A percentile compares a stretch with the other conserved stretches of the same genome.
phyloP scores from a whole-genome alignment of 2,113 vertebrate species.

The Bos javanicus region DNA sequence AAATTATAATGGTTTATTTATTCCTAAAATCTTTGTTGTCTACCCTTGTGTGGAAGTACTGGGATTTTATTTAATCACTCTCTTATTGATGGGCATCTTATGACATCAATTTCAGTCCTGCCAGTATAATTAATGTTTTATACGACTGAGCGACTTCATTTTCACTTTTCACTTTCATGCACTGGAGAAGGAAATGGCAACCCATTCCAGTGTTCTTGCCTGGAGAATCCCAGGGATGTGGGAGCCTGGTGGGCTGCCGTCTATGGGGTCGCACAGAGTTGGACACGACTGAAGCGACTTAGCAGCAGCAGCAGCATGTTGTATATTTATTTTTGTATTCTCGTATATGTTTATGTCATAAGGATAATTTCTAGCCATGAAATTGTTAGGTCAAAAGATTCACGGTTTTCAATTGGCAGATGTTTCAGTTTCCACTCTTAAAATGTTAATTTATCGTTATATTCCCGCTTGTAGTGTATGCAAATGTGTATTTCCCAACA shows the following conservation, averaged over 20 bases:
- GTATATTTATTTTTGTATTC: neutral
- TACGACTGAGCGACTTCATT: no score
- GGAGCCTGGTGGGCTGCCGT: no score
- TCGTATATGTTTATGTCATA: neutral
- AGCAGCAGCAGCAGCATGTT: neutral
- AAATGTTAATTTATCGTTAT: neutral
- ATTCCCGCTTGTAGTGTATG: neutral
- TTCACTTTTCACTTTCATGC: no score
- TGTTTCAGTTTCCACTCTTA: neutral
- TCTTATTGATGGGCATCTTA: neutral
- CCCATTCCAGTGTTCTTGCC: no score
- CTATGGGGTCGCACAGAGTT: no score
- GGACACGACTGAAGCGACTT: no score
- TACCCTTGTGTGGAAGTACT: neutral
- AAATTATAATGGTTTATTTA: neutral
- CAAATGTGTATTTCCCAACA: neutral
- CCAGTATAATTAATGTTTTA: neutral
- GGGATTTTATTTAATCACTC: neutral
- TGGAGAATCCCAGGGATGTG: no score
- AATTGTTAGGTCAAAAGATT: neutral
- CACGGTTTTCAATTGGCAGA: neutral
- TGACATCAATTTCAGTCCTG: neutral
- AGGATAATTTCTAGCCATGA: constrained; percentile 10
- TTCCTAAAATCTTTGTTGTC: neutral
- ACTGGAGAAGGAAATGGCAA: no score